Evolutionary conservation across 2,888 invertebrate species (phyloP).

Genomic region (Orthonevra nobilis): DNA sequence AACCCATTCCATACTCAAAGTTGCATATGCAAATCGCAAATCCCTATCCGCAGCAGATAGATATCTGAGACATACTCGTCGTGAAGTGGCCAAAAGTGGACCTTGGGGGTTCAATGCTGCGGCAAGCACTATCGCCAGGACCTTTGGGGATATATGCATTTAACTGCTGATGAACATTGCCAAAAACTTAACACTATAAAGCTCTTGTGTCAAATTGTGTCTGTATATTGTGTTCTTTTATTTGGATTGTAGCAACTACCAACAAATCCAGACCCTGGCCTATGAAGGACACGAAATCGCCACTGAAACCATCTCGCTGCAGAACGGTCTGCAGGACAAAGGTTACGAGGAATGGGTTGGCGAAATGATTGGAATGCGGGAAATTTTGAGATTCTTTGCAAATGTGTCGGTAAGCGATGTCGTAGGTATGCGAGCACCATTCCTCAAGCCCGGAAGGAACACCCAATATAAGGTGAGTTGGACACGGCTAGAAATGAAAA

Average conservation of each 20-base stretch:
- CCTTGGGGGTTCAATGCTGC: slow-evolving; percentile 45
- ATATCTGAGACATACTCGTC: slow-evolving; percentile 64
- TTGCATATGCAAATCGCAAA: slow-evolving; percentile 46
- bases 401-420: slow-evolving; percentile 91
- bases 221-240: slow-evolving; percentile 36
- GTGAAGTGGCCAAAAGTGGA: slow-evolving; percentile 52
- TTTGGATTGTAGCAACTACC: slow-evolving; percentile 90
- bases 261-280: slow-evolving; percentile 93
- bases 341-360: slow-evolving; percentile 96
- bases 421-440: slow-evolving; percentile 93
- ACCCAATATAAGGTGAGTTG: slow-evolving; percentile 90
- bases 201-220: slow-evolving; percentile 56
- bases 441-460: slow-evolving; percentile 94
- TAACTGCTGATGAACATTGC: no score
- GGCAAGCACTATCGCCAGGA: slow-evolving; percentile 45
- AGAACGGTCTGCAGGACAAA: slow-evolving; percentile 92
- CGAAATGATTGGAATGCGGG: slow-evolving; percentile 96
- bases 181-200: no score
- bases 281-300: slow-evolving; percentile 93
- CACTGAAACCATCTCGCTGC: slow-evolving; percentile 84
- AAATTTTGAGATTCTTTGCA: slow-evolving; percentile 90
- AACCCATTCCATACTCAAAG: slow-evolving; percentile 10
- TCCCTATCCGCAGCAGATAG: slow-evolving; percentile 60
- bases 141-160: slow-evolving; percentile 43
- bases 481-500: not conserved